A percentile compares a stretch with the other conserved stretches of the same genome.
These are phyloP conservation scores for Formica exsecta DNA, from an alignment of 1,140 invertebrate genomes.

Conservation along the genomic window DNA sequence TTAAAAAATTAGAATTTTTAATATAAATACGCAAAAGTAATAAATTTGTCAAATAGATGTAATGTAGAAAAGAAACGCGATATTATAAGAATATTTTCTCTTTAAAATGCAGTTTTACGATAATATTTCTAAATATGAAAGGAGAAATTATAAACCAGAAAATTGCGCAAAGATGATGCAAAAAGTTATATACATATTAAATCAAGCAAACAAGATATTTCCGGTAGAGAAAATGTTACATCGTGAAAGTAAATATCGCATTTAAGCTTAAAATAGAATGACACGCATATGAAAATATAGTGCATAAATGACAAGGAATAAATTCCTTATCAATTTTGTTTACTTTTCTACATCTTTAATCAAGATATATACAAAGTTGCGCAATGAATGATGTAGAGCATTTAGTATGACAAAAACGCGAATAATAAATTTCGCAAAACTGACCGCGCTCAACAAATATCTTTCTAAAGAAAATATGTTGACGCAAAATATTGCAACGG, in stretches of 20 bases:
- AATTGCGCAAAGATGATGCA: not conserved
- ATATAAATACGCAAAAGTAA: not conserved
- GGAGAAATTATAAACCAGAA: not conserved
- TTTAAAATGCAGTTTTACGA: not conserved
- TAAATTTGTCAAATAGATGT: not conserved
- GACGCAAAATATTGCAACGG: constrained; percentile 21
- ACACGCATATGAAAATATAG: not conserved
- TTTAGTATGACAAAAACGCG: not conserved
- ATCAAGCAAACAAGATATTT: not conserved
- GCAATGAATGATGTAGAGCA: not conserved
- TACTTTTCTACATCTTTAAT: not conserved
- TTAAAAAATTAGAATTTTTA: not conserved
- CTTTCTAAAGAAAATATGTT: not conserved
- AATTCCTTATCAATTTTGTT: not conserved
- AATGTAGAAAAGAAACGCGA: not conserved
- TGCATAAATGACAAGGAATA: not conserved
- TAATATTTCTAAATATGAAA: not conserved
- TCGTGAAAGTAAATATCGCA: not conserved
- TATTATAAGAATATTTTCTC: not conserved
- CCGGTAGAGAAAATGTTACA: not conserved
- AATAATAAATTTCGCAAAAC: constrained; percentile 42
- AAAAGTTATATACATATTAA: not conserved
- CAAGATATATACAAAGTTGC: not conserved
- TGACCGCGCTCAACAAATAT: constrained; percentile 14
- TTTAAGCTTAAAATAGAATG: not conserved